A percentile compares a stretch with the other conserved stretches of the same genome.
phyloP scores from a whole-genome alignment of 2,797 vertebrate species.

The Parauchenoglanis ngamensis region DNA sequence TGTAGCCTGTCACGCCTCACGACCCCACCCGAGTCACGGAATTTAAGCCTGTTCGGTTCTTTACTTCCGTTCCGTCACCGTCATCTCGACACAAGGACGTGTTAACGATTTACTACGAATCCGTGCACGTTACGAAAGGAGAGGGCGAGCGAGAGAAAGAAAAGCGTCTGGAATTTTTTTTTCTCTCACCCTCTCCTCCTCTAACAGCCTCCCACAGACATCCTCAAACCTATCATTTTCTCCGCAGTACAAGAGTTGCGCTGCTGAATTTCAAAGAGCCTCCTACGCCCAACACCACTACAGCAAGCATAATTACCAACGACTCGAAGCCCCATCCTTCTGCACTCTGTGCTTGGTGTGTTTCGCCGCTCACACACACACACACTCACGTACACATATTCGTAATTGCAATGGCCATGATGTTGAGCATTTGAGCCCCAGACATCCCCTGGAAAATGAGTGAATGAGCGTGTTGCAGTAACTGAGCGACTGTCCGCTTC shows the following conservation, averaged over 20 bases:
- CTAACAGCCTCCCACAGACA: constrained; percentile 76
- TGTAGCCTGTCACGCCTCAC: neutral
- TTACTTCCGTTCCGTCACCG: neutral
- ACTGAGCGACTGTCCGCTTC: neutral
- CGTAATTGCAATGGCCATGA: neutral
- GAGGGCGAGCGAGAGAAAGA: constrained; percentile 44
- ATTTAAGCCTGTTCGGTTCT: neutral
- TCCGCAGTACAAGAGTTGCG: constrained; percentile 79
- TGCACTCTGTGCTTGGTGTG: constrained; percentile 20
- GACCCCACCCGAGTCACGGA: neutral
- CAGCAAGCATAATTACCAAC: constrained; percentile 76
- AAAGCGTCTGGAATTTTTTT: constrained; percentile 71
- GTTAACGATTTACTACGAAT: constrained; percentile 36
- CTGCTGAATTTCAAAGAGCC: constrained; percentile 86
- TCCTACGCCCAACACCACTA: constrained; percentile 78
- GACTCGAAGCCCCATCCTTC: constrained; percentile 58
- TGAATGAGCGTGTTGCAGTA: neutral
- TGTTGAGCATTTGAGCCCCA: constrained; percentile 23
- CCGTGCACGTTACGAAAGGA: neutral
- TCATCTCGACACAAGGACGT: constrained; percentile 21
- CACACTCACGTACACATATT: neutral
- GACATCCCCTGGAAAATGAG: constrained; percentile 9
- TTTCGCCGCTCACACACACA: neutral
- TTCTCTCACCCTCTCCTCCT: constrained; percentile 54
- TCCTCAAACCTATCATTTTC: constrained; percentile 82